Evolutionary conservation across 2,113 vertebrate genomes (phyloP), one percentile per base, ranked within the genome.

Genomic region (Craseonycteris thonglongyai): DNA sequence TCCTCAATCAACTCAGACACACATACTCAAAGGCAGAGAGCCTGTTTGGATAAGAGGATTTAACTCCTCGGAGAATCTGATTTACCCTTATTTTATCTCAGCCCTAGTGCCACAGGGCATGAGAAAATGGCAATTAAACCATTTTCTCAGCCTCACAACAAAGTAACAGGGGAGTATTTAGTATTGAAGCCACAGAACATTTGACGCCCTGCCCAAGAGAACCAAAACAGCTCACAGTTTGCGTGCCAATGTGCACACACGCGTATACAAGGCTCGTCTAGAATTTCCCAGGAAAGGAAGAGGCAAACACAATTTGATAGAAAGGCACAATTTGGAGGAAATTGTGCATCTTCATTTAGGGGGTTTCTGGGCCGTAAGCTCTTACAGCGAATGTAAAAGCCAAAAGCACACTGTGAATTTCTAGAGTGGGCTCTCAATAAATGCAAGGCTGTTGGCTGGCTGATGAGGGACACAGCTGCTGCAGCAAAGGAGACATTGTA

Each of bases 1-100:
- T 86, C 81, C 86, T 63, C 89, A 86, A 68, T 65, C 85, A 68
- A 79, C 90, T 90, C 54, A n/a, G 21, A 54, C 42, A 49, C 47
- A 88, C 72, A 6, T n/a, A 82, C 61, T 96, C 78, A 40, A 78
- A 93, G 93, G 38, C 85, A 91, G 51, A 80, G 33, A 88, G 65
- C 68, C 75, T 42, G 11, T 91, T 95, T 95, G 90, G 30, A 65
- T 96, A 93, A 98, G 81, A 96, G 91, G 90, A 97, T 97, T 98
- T 97, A 78, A 84, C 24, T 93, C 49, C 0, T 56, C 24, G 38
- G 88, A 68, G 84, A 95, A 93, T 95, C 47, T 95, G 91, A 90
- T 94, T 81, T 96, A 40, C 82, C 35, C 16, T 15, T 81, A 79
- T 75, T 96, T 61, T 66, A 38, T 93, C n/a, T 1, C 45, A 22